These are phyloP conservation scores for Diploscapter pachys DNA, from an alignment of 1,140 invertebrate genomes.

Conservation along the genomic window DNA sequence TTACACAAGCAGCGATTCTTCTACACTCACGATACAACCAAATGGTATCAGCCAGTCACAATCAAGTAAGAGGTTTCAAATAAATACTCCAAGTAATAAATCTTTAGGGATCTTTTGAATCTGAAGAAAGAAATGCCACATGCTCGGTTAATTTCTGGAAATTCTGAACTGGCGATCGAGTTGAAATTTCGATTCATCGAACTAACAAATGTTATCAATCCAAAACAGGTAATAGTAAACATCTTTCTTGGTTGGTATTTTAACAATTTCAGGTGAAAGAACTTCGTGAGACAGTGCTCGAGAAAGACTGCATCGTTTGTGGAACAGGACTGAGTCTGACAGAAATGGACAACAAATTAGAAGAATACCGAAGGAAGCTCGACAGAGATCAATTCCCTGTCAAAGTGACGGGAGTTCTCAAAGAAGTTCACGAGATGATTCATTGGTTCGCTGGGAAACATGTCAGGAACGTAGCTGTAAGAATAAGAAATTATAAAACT, in stretches of 20 bases:
- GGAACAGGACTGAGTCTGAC: conserved; percentile 77
- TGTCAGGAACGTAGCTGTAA: conserved; percentile 76
- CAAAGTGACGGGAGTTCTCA: conserved; percentile 42
- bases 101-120: conserved; percentile 67
- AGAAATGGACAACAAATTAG: conserved; percentile 67
- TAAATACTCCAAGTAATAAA: no score
- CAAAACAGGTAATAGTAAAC: conserved; percentile 67
- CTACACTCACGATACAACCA: conserved; percentile 70
- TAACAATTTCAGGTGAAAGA: conserved; percentile 31
- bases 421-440: conserved; percentile 70
- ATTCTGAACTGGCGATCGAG: conserved; percentile 88
- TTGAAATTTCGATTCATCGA: conserved; percentile 80
- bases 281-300: conserved; percentile 60
- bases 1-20: conserved; percentile 70
- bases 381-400: conserved; percentile 36
- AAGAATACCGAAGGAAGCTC: conserved; percentile 11
- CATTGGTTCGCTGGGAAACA: conserved; percentile 91
- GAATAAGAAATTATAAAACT: conserved; percentile 46
- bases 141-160: conserved; percentile 86
- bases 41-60: conserved; percentile 75
- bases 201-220: conserved; percentile 78
- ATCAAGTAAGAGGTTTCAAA: no score
- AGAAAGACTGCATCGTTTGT: conserved; percentile 65
- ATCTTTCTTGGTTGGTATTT: neutral
- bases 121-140: conserved; percentile 73